Conservation (phyloP, 1,140 invertebrate species). For the Eumaeus atala region DNA sequence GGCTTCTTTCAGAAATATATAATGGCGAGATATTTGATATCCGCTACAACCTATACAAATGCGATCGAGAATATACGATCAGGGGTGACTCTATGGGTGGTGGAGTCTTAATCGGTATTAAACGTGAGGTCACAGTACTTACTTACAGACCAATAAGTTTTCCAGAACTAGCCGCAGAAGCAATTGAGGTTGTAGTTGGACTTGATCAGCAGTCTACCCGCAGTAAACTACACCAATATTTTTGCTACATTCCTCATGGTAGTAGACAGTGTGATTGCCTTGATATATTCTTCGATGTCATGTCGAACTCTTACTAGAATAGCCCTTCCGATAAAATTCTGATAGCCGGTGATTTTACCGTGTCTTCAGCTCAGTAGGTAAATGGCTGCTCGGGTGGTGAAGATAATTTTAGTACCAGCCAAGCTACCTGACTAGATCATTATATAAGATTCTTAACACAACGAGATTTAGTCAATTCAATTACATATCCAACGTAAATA, state of each 20-base stretch:
- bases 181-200: not conserved
- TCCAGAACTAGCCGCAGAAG: not conserved
- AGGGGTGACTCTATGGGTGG: conserved; percentile 12
- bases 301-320: not conserved
- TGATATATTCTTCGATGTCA: not conserved
- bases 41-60: conserved; percentile 11
- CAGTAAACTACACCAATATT: conserved; percentile 8
- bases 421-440: too few species aligned
- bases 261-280: conserved; percentile 1
- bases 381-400: not conserved
- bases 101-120: conserved; percentile 10
- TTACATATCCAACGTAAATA: too few species aligned
- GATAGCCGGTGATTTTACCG: conserved; percentile 26
- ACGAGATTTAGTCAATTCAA: too few species aligned
- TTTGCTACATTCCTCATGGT: conserved; percentile 14
- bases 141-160: not conserved
- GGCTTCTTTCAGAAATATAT: conserved; percentile 8
- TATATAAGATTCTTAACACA: too few species aligned
- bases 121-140: not conserved
- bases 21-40: conserved; percentile 13
- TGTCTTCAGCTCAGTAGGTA: conserved; percentile 19
- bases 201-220: not conserved
- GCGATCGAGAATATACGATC: conserved; percentile 13
- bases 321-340: conserved; percentile 7
- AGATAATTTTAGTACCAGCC: too few species aligned